Percentiles rank a stretch among this genome's conserved stretches.
Evolutionary conservation across 2,888 invertebrate species (phyloP).

Genomic region (Cryptus armator): DNA sequence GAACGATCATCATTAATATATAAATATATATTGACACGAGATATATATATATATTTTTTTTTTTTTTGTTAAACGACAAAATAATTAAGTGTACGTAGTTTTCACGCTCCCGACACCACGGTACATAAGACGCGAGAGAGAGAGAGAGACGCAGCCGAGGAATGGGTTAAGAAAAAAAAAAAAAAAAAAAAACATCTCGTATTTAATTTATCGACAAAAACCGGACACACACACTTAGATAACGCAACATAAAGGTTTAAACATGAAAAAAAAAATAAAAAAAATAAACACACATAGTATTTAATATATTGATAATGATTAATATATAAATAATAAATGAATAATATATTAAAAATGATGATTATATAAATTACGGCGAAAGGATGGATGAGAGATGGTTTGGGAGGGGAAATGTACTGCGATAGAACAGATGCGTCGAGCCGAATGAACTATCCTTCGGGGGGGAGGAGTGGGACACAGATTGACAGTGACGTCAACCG

Average conservation of each 20-base stretch:
- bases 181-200: conserved; percentile 69
- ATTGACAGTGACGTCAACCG: conserved; percentile 51
- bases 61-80: conserved; percentile 65
- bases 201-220: conserved; percentile 70
- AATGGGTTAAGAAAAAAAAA: conserved; percentile 31
- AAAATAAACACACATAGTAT: conserved; percentile 71
- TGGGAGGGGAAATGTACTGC: background rate
- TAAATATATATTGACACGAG: conserved; percentile 66
- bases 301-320: conserved; percentile 78
- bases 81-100: conserved; percentile 22
- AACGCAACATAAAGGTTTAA: conserved; percentile 71
- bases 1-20: conserved; percentile 73
- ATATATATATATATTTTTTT: conserved; percentile 7
- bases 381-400: conserved; percentile 15
- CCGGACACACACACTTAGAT: conserved; percentile 73
- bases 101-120: conserved; percentile 31
- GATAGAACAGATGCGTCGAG: conserved; percentile 5
- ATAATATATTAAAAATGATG: conserved; percentile 65
- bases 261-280: conserved; percentile 57
- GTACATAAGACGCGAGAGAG: conserved; percentile 26
- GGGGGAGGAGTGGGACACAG: conserved; percentile 33
- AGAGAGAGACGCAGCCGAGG: conserved; percentile 10
- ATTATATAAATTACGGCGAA: conserved; percentile 41
- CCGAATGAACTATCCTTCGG: conserved; percentile 49
- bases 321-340: conserved; percentile 67